Evolutionary conservation across 1,140 invertebrate species (phyloP), one percentile per base, ranked within the genome.

Genomic region (Batillaria attramentaria): DNA sequence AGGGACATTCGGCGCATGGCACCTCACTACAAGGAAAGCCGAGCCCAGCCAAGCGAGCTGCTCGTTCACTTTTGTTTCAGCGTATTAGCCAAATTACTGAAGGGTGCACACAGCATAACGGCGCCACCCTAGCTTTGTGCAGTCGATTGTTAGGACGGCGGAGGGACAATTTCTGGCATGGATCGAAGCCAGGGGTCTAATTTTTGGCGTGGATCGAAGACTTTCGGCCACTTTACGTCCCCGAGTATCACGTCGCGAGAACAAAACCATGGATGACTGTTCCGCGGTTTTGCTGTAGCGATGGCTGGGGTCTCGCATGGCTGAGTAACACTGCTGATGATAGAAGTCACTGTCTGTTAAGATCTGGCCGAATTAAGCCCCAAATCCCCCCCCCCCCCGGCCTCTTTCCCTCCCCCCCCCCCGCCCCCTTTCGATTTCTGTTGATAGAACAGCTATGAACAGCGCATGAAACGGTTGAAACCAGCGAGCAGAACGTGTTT

Each of bases 81-180:
- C 39, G 73, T 62, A 75, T 75, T 75, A 50, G 73, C 73, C 57
- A 33, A 75, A 75, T 75, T 42, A 75, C 73, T 42, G 46, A 31
- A 35, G 57, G 43, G 41, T 20, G 37, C 39, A n/a, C 4, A 37
- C 1, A 31, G 31, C 54, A 57, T 62, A 62, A 75, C 57, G 35
- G 37, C 54, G 54, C 8, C 39, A 37, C 41, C 39, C 1, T 28
- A 18, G 37, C n/a, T 33, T 31, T 6, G 0, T 37, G n/a, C 18
- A 75, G 54, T 75, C 73, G 54, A 75, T 75, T 62, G 37, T 18
- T 24, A 62, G 73, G 73, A n/a, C 57, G 57, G 73, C 57, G 37
- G 31, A 75, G 57, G 54, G 73, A 33, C 73, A 75, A 75, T 75
- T 75, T 75, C 62, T 57, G 73, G 60, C 73, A 39, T 33, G 73